These are phyloP conservation scores for Spondyliosoma cantharus DNA, from an alignment of 2,797 vertebrate species.

Conservation along the genomic window DNA sequence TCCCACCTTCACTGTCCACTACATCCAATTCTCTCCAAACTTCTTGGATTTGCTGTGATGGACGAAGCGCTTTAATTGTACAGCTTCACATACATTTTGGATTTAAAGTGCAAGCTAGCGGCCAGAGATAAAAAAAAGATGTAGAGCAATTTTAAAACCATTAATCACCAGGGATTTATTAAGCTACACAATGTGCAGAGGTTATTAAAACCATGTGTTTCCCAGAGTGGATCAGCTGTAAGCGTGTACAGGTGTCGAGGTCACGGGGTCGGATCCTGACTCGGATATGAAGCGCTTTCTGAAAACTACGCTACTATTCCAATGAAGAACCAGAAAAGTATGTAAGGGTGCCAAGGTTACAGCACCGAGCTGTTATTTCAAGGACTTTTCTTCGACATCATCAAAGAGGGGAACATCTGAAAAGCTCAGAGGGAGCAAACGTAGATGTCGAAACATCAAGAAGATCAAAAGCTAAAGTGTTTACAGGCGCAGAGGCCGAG, in stretches of 20 bases:
- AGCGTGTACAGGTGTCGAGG: not conserved
- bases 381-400: not conserved
- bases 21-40: not conserved
- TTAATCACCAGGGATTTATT: not conserved
- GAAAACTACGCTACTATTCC: not conserved
- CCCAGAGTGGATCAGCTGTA: not conserved
- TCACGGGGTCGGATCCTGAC: not conserved
- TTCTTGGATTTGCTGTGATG: not conserved
- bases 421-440: not conserved
- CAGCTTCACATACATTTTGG: not conserved
- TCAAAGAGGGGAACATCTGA: not conserved
- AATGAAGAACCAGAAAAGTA: not conserved
- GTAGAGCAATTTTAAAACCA: not conserved
- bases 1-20: not conserved
- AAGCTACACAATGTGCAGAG: not conserved
- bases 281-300: constrained; percentile 3
- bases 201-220: not conserved
- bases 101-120: not conserved
- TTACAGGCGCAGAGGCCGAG: not conserved
- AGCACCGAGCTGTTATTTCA: not conserved
- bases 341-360: not conserved
- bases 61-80: not conserved
- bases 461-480: constrained; percentile 10
- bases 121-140: not conserved
- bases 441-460: not conserved